Evolutionary conservation across 2,797 vertebrate genomes (phyloP).

Genomic region (Vultur gryphus): DNA sequence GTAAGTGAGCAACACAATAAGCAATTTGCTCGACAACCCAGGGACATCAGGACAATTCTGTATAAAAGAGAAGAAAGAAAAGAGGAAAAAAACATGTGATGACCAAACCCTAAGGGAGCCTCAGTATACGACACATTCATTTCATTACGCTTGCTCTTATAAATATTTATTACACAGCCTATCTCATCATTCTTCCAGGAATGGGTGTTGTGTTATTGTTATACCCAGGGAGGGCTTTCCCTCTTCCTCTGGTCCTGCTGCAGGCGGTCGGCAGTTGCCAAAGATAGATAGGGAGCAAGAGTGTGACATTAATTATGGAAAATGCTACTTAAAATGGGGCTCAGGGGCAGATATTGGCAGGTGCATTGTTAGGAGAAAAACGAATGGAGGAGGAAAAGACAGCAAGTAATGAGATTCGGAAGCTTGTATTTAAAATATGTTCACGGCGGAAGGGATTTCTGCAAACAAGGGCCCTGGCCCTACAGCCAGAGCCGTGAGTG

Average conservation of each 20-base stretch:
- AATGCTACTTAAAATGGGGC: slow-evolving; percentile 41
- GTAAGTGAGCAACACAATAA: slow-evolving; percentile 66
- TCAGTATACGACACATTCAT: slow-evolving; percentile 33
- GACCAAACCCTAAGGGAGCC: slow-evolving; percentile 60
- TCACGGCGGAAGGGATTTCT: slow-evolving; percentile 7
- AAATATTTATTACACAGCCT: slow-evolving; percentile 63
- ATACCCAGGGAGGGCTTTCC: background rate
- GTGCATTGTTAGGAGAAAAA: slow-evolving; percentile 37
- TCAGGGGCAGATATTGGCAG: slow-evolving; percentile 55
- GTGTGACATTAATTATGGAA: slow-evolving; percentile 46
- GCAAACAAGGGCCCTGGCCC: background rate
- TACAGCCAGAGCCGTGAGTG: background rate
- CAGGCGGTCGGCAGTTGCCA: background rate
- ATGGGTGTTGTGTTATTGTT: slow-evolving; percentile 41
- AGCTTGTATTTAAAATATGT: background rate
- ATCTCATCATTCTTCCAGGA: slow-evolving; percentile 59
- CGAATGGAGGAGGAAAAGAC: background rate
- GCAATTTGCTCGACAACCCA: slow-evolving; percentile 66
- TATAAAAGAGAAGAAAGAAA: slow-evolving; percentile 44
- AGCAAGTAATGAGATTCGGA: slow-evolving; percentile 14
- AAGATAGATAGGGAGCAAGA: slow-evolving; percentile 29
- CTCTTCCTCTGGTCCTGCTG: slow-evolving; percentile 35
- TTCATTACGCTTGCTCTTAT: slow-evolving; percentile 66
- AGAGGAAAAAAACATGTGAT: slow-evolving; percentile 27
- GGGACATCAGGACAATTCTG: slow-evolving; percentile 61